Base-by-base conservation (phyloP, 2,797 vertebrate species). In the Myiotriccus ornatus region DNA sequence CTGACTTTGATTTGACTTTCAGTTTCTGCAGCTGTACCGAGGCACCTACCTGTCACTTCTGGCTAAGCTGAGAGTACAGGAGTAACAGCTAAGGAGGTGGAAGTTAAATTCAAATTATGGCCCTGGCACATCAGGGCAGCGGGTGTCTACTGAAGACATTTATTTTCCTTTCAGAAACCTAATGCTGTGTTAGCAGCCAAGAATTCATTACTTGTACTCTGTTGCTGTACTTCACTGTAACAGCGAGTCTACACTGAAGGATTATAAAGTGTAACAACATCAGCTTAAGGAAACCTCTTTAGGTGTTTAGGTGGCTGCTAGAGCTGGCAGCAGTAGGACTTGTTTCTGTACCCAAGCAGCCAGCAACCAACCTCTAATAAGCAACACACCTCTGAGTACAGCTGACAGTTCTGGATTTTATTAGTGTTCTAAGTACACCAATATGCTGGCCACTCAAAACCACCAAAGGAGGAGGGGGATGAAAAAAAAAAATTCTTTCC, bases 361-460 rank as follows among this genome's bases (percentile, higher is more conserved):
- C 62, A 44, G 63, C 10, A 14, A 59, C 19, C 39, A 57, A 55
- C 55, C 56, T 56, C 14, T 5, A 69, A 28, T 30, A 82, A 81
- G 46, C 65, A 81, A 23, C 44, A 49, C 71, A 21, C 18, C 10
- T 32, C 1, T 7, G 6, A 41, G 16, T 75, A 60, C 4, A 81
- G 52, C 49, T 91, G 91, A 95, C 73, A 81, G 89, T 78, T 95
- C 64, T 62, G 68, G 35, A 75, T 92, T 97, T 97, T 95, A 96
- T 97, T 97, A 97, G 96, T 97, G 96, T 96, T 91, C 70, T 71
- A 67, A 63, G 95, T 91, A 95, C 81, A 97, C 44, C 24, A 96
- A 93, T 79, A 88, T 4, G 64, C 68, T 94, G 88, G 86, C 90
- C 87, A 94, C 90, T 94, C 79, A 82, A 95, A 97, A 90, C 47